Base-by-base conservation (phyloP, 2,797 vertebrate species). In the Danio aesculapii region DNA sequence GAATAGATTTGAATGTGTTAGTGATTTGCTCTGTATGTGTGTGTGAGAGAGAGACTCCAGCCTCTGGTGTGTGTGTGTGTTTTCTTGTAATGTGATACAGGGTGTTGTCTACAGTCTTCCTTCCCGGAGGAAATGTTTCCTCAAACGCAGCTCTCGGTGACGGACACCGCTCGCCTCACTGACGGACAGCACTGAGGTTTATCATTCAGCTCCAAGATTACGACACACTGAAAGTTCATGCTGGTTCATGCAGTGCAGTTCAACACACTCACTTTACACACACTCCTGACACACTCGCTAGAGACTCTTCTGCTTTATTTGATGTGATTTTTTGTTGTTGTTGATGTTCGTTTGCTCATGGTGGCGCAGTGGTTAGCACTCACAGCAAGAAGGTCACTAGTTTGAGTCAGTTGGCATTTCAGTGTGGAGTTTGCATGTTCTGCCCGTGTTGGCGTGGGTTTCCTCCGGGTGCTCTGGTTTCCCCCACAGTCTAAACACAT, bases 61-160 rank as follows among this genome's bases (percentile, higher is more conserved):
- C 57, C 69, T 69, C 62, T 2, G 55, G 17, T 10, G 17, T 61
- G 14, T 50, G 78, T 72, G 50, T 57, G 19, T 39, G 59, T 49
- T 41, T 53, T 62, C 17, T 75, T 62, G 79, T 59, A 83, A 83
- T 58, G 49, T 19, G 58, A 82, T 75, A 66, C 61, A 72, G 68
- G 78, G 82, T 85, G 86, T 82, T 78, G 85, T 83, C 77, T 71
- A 49, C 49, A 59, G 47, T 73, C 61, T 87, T 84, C 84, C 77
- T 86, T 87, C 80, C 85, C 79, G 55, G 69, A 55, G 64, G 77
- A 81, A 81, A 79, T 81, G 77, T 62, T 76, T 81, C 52, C 81
- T 84, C 46, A 66, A 64, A 79, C 6, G 50, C n/a, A 44, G 21
- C 44, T 17, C 17, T 11, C 21, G 43, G 19, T 52, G 63, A 59